Conservation (phyloP, 1,140 invertebrate species). For the Grapholita molesta region DNA sequence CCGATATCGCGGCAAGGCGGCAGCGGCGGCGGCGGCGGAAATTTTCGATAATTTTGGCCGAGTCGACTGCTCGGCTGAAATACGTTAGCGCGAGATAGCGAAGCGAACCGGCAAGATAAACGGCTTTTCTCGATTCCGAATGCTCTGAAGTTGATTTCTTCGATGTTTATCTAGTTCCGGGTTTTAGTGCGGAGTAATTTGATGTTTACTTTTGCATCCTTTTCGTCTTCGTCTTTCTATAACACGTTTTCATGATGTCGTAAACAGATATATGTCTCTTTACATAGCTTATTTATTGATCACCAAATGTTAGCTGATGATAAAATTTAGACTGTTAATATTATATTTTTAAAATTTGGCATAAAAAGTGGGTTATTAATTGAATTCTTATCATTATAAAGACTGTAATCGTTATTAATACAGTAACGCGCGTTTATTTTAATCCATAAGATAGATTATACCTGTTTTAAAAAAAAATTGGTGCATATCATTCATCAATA, state of each 20-base stretch:
- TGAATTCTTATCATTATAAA: too few species aligned
- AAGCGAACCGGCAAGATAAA: conserved; percentile 16
- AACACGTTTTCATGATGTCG: not conserved
- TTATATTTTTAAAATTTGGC: too few species aligned
- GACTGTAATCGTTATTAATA: too few species aligned
- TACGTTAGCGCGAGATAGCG: conserved; percentile 14
- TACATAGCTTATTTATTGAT: not conserved
- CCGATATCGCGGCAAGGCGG: conserved; percentile 26
- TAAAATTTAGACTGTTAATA: too few species aligned
- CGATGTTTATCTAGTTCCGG: conserved; percentile 5
- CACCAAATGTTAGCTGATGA: not conserved
- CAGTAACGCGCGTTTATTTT: too few species aligned
- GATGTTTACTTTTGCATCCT: not conserved
- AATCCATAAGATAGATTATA: too few species aligned
- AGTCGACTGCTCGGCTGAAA: conserved; percentile 19
- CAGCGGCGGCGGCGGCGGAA: conserved; percentile 38
- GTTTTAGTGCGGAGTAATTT: not conserved
- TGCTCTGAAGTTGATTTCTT: conserved; percentile 13
- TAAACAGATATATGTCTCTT: not conserved
- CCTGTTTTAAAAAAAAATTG: too few species aligned
- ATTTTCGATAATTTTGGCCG: conserved; percentile 49
- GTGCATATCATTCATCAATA: too few species aligned
- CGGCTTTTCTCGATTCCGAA: conserved; percentile 15
- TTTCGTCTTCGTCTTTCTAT: not conserved
- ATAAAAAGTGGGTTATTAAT: too few species aligned